These are phyloP conservation scores for Actinemys pallida DNA, from an alignment of 2,113 vertebrate species.

Conservation along the genomic window DNA sequence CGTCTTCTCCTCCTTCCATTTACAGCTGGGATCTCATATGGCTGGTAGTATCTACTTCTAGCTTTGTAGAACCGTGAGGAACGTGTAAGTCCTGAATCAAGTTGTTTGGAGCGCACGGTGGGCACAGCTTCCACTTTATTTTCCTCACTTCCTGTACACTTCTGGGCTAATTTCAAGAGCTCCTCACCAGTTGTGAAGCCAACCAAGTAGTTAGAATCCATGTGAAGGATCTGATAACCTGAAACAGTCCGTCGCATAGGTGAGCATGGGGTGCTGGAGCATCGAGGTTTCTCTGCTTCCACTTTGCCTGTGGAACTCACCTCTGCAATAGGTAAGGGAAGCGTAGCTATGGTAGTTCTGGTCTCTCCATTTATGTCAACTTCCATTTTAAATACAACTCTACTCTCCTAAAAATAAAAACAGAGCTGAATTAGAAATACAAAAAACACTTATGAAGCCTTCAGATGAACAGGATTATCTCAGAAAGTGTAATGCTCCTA, in stretches of 20 bases:
- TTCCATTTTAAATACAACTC: slow-evolving; percentile 88
- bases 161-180: slow-evolving; percentile 92
- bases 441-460: background rate
- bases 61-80: slow-evolving; percentile 89
- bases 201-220: slow-evolving; percentile 97
- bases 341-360: slow-evolving; percentile 82
- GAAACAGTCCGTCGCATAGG: slow-evolving; percentile 90
- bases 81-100: slow-evolving; percentile 85
- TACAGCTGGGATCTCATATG: slow-evolving; percentile 92
- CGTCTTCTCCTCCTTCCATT: slow-evolving; percentile 88
- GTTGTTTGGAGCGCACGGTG: slow-evolving; percentile 81
- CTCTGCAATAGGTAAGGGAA: slow-evolving; percentile 85
- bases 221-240: slow-evolving; percentile 96
- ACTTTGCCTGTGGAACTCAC: slow-evolving; percentile 80
- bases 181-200: slow-evolving; percentile 96
- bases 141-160: slow-evolving; percentile 85
- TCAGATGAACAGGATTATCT: rapidly evolving
- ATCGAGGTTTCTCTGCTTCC: slow-evolving; percentile 90
- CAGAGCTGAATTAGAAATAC: slow-evolving; percentile 55
- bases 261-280: slow-evolving; percentile 95
- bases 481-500: background rate
- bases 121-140: slow-evolving; percentile 78
- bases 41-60: slow-evolving; percentile 92
- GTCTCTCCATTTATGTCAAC: slow-evolving; percentile 90
- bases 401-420: slow-evolving; percentile 74